Percentiles rank a stretch among this genome's conserved stretches.
Conservation (phyloP, 2,888 invertebrate species). For the Leucophenga maculata region DNA sequence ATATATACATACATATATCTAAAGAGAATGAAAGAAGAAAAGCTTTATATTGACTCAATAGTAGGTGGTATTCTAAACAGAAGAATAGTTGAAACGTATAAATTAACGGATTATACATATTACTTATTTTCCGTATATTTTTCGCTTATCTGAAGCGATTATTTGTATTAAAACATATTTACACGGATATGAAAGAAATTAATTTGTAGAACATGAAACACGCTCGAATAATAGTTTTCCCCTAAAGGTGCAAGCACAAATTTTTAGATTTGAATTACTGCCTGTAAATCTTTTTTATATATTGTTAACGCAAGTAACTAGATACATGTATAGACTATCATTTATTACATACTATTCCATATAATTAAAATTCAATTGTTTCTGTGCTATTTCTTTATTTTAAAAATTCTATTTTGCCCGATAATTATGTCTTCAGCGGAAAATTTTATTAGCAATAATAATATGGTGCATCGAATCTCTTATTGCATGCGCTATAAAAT, state of each 20-base stretch:
- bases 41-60: constrained; percentile 25
- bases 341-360: no score
- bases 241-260: neutral
- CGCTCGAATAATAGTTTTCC: neutral
- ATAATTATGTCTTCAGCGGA: neutral
- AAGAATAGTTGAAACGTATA: no score
- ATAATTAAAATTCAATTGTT: neutral
- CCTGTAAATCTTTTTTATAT: neutral
- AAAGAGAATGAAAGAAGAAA: constrained; percentile 16
- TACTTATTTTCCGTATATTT: neutral
- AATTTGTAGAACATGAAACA: neutral
- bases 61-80: no score
- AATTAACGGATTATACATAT: no score
- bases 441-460: neutral
- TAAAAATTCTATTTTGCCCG: neutral
- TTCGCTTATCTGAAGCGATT: neutral
- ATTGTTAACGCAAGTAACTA: neutral
- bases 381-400: constrained; percentile 6
- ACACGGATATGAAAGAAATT: neutral
- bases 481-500: no score
- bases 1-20: constrained; percentile 7
- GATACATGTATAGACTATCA: neutral
- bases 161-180: neutral
- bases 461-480: constrained; percentile 15
- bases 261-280: neutral